Evolutionary conservation across 2,888 invertebrate genomes (phyloP).

Genomic region (Catocala fraxini): DNA sequence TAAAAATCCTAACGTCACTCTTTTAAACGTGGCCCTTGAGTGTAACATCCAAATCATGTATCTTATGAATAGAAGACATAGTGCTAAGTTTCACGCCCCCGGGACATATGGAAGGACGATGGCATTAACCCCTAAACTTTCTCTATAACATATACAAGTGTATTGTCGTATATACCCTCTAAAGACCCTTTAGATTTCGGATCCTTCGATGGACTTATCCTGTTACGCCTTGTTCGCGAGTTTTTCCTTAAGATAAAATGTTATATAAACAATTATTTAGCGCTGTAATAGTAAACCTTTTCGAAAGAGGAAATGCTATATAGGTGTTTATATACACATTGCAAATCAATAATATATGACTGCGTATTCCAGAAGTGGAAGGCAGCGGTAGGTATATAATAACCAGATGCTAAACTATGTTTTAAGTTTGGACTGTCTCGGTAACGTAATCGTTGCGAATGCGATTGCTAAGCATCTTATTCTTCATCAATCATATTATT

Average conservation of each 20-base stretch:
- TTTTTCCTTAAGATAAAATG: conserved; percentile 26
- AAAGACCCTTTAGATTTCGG: conserved; percentile 20
- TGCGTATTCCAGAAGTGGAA: too few relatives aligned
- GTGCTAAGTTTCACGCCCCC: conserved; percentile 42
- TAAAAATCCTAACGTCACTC: not conserved
- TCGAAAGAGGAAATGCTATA: not conserved
- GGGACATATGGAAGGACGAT: conserved; percentile 37
- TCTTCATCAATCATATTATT: too few relatives aligned
- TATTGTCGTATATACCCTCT: conserved; percentile 18
- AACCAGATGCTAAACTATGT: too few relatives aligned
- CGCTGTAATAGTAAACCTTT: conserved; percentile 3
- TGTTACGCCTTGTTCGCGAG: conserved; percentile 20
- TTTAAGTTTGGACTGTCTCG: too few relatives aligned
- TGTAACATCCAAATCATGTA: conserved; percentile 29
- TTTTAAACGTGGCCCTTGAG: conserved; percentile 3
- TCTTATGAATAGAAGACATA: conserved; percentile 39
- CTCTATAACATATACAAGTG: conserved; percentile 17
- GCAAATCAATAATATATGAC: too few relatives aligned
- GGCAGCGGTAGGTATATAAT: too few relatives aligned
- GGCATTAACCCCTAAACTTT: conserved; percentile 39
- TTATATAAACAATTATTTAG: conserved; percentile 16
- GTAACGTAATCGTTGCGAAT: too few relatives aligned
- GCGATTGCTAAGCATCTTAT: too few relatives aligned
- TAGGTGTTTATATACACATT: not conserved
- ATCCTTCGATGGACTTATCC: conserved; percentile 26